Conservation (phyloP, 2,888 invertebrate species). For the Lamellibrachia columna region DNA sequence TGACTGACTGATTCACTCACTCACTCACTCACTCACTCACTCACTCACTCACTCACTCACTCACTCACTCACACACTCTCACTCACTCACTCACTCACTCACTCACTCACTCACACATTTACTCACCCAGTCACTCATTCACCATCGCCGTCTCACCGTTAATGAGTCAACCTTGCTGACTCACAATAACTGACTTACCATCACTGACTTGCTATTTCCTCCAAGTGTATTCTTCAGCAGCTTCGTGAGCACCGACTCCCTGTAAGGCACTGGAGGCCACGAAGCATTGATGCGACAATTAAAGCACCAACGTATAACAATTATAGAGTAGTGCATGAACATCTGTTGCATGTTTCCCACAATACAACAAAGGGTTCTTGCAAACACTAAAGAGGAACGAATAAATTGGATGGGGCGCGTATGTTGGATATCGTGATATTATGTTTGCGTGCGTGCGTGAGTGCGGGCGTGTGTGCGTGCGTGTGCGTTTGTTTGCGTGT, state of each 20-base stretch:
- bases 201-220: constrained; percentile 51
- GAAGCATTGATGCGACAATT: not conserved
- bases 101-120: not conserved
- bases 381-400: no score
- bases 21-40: not conserved
- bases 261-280: constrained; percentile 39
- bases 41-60: not conserved
- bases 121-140: not conserved
- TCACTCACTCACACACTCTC: not conserved
- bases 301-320: not conserved
- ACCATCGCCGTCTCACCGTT: not conserved
- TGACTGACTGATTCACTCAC: not conserved
- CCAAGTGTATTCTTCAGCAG: constrained; percentile 52
- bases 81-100: not conserved
- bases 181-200: constrained; percentile 37
- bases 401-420: no score
- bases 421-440: no score
- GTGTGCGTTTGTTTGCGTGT: no score
- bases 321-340: not conserved
- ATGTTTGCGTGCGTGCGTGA: no score
- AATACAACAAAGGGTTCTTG: no score
- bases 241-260: constrained; percentile 46
- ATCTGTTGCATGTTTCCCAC: no score
- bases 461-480: no score
- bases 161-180: not conserved